Percentiles rank a stretch among this genome's conserved stretches.
These are phyloP conservation scores for Drosophila eohydei DNA, from an alignment of 2,888 invertebrate genomes.

Conservation along the genomic window DNA sequence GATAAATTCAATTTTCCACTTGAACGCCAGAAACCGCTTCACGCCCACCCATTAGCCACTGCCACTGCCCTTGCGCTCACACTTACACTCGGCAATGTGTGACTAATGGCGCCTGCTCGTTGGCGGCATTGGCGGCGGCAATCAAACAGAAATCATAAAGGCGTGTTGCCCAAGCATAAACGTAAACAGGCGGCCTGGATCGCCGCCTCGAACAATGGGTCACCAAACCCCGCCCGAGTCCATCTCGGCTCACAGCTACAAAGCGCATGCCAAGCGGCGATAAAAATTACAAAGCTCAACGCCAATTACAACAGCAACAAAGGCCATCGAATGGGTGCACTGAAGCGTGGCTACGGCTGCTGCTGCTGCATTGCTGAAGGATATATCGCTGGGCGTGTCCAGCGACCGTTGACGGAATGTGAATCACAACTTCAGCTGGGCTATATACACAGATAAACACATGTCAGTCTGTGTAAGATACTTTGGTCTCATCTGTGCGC, in stretches of 20 bases:
- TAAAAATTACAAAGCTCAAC: constrained; percentile 65
- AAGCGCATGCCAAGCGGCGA: constrained; percentile 70
- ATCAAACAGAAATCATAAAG: constrained; percentile 81
- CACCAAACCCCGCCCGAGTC: constrained; percentile 8
- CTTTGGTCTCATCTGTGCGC: constrained; percentile 1
- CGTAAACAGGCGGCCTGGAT: constrained; percentile 50
- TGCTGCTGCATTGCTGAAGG: constrained; percentile 43
- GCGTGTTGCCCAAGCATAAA: constrained; percentile 79
- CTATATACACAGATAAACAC: constrained; percentile 1
- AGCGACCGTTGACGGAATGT: constrained; percentile 26
- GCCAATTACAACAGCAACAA: constrained; percentile 8
- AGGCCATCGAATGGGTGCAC: constrained; percentile 50
- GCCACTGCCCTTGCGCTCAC: not conserved
- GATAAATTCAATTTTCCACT: constrained; percentile 80
- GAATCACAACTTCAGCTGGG: constrained; percentile 37
- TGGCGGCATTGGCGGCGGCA: constrained; percentile 65
- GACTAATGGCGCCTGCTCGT: constrained; percentile 76
- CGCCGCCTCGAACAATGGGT: constrained; percentile 56
- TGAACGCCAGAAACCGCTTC: constrained; percentile 64
- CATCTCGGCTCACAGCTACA: constrained; percentile 2
- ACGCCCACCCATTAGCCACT: constrained; percentile 12
- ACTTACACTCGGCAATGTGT: constrained; percentile 53
- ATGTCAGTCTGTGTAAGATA: not conserved
- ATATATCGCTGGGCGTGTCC: constrained; percentile 42
- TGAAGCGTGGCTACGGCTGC: constrained; percentile 53